Conservation (phyloP, 2,797 vertebrate species). For the Pelodytes ibericus region DNA sequence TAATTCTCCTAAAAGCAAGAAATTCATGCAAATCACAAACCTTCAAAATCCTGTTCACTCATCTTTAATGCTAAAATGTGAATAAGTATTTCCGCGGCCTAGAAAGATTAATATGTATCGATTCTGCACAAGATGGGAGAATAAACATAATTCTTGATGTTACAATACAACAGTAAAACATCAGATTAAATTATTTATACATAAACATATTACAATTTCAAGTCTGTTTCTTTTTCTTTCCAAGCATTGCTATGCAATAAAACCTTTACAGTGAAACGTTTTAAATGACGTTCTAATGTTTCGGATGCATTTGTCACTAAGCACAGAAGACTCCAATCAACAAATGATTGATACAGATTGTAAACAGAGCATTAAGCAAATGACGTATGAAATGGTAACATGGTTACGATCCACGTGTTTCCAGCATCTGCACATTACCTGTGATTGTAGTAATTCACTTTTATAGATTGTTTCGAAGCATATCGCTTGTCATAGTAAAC, state of each 20-base stretch:
- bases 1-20: no score
- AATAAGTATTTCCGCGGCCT: not conserved
- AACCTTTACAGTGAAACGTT: slow-evolving; percentile 15
- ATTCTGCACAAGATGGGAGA: not conserved
- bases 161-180: not conserved
- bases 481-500: slow-evolving; percentile 36
- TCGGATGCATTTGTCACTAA: slow-evolving; percentile 35
- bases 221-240: not conserved
- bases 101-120: not conserved
- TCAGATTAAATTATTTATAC: not conserved
- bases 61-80: not conserved
- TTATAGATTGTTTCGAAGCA: slow-evolving; percentile 48
- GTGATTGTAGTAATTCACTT: slow-evolving; percentile 42
- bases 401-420: slow-evolving; percentile 24
- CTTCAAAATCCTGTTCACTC: not conserved
- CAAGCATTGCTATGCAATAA: not conserved
- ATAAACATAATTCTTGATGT: not conserved
- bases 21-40: no score
- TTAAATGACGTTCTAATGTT: slow-evolving; percentile 32
- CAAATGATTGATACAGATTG: slow-evolving; percentile 51
- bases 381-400: slow-evolving; percentile 45
- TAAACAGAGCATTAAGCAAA: slow-evolving; percentile 52
- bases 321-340: slow-evolving; percentile 35
- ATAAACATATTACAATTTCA: slow-evolving; percentile 7
- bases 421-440: slow-evolving; percentile 44